A percentile compares a stretch with the other conserved stretches of the same genome.
These are phyloP conservation scores for Balaenoptera acutorostrata DNA, from an alignment of 2,113 vertebrate species.

Conservation along the genomic window DNA sequence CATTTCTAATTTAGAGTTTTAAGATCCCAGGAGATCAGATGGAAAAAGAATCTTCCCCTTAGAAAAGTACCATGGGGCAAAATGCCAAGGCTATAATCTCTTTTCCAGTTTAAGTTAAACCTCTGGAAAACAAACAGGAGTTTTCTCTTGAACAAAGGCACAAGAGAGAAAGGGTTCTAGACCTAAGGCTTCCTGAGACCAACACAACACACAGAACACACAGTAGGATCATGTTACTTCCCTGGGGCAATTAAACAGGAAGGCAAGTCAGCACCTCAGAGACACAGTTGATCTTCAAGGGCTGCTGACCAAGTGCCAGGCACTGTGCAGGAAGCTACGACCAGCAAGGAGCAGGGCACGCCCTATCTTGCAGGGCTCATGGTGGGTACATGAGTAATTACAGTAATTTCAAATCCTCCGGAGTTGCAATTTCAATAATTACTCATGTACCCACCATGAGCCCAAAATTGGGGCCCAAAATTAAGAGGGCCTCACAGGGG, in stretches of 20 bases:
- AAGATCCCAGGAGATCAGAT: neutral
- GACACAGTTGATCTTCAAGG: no score
- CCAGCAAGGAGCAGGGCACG: neutral
- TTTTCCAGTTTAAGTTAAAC: neutral
- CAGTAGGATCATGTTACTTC: no score
- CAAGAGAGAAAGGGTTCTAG: neutral
- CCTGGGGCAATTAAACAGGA: neutral
- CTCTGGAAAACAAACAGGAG: neutral
- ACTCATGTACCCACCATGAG: neutral
- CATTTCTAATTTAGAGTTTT: neutral
- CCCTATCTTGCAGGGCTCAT: accelerated
- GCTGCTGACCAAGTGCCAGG: neutral
- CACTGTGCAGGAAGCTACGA: neutral
- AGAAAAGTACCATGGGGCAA: neutral
- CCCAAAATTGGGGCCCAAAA: neutral
- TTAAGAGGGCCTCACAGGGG: neutral
- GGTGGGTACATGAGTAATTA: neutral
- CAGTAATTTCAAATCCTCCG: accelerated
- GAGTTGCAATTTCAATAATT: neutral
- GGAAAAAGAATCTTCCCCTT: neutral
- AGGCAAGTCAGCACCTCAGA: neutral
- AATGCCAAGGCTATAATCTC: neutral
- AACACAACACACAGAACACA: neutral
- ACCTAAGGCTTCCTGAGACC: neutral
- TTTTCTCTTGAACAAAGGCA: neutral